Percentiles rank a stretch among this genome's conserved stretches.
These are phyloP conservation scores for Odontothrips loti DNA, from an alignment of 2,888 invertebrate genomes.

Conservation along the genomic window DNA sequence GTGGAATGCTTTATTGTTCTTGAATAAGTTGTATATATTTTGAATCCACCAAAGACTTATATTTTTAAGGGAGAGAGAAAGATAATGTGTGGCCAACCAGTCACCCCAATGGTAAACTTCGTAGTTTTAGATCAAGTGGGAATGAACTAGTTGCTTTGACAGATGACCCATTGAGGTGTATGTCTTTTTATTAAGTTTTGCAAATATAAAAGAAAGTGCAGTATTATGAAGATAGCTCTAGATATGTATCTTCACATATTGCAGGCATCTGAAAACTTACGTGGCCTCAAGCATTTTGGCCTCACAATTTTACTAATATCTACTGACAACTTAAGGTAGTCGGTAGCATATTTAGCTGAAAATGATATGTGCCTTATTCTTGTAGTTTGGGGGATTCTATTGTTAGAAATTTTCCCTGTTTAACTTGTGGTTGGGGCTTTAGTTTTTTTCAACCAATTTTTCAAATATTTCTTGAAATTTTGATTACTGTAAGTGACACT, in stretches of 20 bases:
- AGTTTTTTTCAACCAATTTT: background rate
- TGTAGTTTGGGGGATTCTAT: background rate
- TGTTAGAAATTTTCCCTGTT: background rate
- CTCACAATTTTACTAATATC: background rate
- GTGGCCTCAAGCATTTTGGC: too few species aligned
- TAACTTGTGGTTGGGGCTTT: background rate
- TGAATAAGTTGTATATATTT: constrained; percentile 8
- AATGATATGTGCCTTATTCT: too few species aligned
- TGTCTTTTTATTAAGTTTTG: background rate
- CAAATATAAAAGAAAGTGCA: too few species aligned
- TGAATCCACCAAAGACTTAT: constrained; percentile 12
- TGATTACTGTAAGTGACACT: background rate
- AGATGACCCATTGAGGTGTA: background rate
- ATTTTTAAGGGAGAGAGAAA: constrained; percentile 20
- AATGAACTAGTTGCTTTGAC: background rate
- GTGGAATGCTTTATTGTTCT: background rate
- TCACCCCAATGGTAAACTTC: background rate
- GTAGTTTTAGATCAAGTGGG: background rate
- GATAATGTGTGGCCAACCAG: background rate
- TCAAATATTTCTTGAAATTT: background rate
- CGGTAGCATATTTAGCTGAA: too few species aligned
- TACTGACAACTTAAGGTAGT: background rate
- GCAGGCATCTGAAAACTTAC: background rate
- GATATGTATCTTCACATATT: background rate
- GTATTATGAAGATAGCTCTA: too few species aligned